Conservation (phyloP, 1,140 invertebrate genomes). For the Brachionus rotundiformis region DNA sequence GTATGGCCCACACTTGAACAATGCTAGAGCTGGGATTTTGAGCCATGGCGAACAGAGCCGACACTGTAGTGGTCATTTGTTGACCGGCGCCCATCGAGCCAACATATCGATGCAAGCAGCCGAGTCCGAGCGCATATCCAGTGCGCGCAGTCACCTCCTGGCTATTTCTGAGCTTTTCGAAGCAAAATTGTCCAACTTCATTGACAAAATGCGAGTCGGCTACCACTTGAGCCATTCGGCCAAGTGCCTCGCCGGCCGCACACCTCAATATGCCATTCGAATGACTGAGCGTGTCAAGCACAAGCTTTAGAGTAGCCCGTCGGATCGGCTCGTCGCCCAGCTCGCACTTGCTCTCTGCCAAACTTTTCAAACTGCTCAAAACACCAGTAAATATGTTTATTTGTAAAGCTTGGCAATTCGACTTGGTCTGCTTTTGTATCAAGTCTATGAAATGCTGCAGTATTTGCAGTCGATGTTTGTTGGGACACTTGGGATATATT, state of each 20-base stretch:
- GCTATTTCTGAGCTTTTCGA: constrained; percentile 81
- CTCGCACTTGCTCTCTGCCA: constrained; percentile 81
- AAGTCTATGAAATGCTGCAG: constrained; percentile 93
- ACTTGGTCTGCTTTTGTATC: constrained; percentile 73
- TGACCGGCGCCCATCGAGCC: constrained; percentile 84
- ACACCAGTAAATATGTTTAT: constrained; percentile 94
- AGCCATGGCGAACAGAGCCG: constrained; percentile 85
- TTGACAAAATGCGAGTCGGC: constrained; percentile 75
- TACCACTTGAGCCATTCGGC: constrained; percentile 80
- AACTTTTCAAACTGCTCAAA: constrained; percentile 79
- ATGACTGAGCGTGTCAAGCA: constrained; percentile 76
- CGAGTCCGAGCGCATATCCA: constrained; percentile 87
- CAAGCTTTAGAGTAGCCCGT: constrained; percentile 78
- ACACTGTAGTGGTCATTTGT: constrained; percentile 87
- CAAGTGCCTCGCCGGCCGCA: constrained; percentile 81
- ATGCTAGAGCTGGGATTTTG: constrained; percentile 85
- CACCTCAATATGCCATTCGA: constrained; percentile 82
- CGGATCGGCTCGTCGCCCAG: constrained; percentile 86
- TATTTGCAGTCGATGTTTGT: constrained; percentile 93
- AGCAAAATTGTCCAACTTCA: constrained; percentile 84
- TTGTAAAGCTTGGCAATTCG: constrained; percentile 92
- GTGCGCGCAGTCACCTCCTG: constrained; percentile 83
- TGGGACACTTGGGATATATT: constrained; percentile 87
- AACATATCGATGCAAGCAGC: constrained; percentile 85
- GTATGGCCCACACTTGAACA: constrained; percentile 92